These are phyloP conservation scores for Jacana jacana DNA, from an alignment of 2,113 vertebrate genomes.

Conservation along the genomic window DNA sequence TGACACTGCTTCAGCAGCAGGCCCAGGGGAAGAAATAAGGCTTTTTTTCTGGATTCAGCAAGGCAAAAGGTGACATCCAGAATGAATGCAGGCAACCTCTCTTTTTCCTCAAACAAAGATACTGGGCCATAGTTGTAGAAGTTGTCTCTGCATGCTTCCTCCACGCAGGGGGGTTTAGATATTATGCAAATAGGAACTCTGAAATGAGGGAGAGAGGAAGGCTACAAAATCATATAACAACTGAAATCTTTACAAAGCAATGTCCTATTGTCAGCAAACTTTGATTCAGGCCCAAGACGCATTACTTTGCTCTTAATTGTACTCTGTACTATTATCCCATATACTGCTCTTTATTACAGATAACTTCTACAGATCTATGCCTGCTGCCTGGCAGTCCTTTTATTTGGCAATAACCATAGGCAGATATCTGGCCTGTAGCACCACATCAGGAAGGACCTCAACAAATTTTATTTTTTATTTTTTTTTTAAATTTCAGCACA, in stretches of 20 bases:
- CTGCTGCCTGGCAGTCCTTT: background rate
- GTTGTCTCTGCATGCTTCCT: background rate
- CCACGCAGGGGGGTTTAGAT: background rate
- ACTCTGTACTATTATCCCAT: background rate
- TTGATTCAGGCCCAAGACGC: background rate
- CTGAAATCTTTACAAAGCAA: background rate
- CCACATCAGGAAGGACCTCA: background rate
- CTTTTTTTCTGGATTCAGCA: background rate
- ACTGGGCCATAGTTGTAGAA: background rate
- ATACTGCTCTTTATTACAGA: background rate
- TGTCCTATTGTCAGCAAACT: background rate
- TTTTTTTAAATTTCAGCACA: background rate
- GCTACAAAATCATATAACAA: background rate
- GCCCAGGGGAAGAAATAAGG: background rate
- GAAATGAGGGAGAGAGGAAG: background rate
- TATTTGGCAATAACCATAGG: background rate
- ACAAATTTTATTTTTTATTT: background rate
- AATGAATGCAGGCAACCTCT: background rate
- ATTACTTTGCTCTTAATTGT: background rate
- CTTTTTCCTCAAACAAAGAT: background rate
- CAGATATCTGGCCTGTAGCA: background rate
- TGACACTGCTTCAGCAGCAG: background rate
- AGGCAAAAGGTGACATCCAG: background rate
- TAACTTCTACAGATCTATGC: accelerated
- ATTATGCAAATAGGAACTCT: background rate